Conservation (phyloP, 2,797 vertebrate genomes). For the Apogon talboti region DNA sequence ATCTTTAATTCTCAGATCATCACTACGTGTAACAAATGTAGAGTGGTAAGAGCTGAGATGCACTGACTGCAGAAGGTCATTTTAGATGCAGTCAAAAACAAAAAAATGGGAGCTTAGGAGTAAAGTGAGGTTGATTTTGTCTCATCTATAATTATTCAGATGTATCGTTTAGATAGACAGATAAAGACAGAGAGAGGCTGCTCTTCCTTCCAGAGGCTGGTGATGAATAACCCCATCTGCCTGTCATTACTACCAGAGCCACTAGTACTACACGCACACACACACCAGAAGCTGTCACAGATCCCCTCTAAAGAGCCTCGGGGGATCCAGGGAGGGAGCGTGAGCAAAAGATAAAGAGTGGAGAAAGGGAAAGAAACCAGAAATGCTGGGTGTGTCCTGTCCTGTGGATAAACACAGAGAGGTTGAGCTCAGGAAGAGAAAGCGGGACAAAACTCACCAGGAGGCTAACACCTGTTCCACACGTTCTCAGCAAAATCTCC, state of each 20-base stretch:
- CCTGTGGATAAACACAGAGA: slow-evolving; percentile 38
- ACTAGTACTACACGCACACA: slow-evolving; percentile 39
- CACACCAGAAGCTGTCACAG: slow-evolving; percentile 60
- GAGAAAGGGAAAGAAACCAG: slow-evolving; percentile 10
- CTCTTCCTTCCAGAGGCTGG: slow-evolving; percentile 25
- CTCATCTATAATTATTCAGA: slow-evolving; percentile 53
- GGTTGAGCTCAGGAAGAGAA: slow-evolving; percentile 17
- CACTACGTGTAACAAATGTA: background rate
- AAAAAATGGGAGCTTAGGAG: slow-evolving; percentile 36
- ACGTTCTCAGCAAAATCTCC: slow-evolving; percentile 15
- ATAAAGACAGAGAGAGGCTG: slow-evolving; percentile 19
- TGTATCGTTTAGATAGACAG: slow-evolving; percentile 40
- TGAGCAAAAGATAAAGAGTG: slow-evolving; percentile 40
- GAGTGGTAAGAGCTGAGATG: background rate
- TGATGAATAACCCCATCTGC: slow-evolving; percentile 64
- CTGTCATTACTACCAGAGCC: slow-evolving; percentile 55
- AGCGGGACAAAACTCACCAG: slow-evolving; percentile 59
- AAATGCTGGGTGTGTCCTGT: slow-evolving; percentile 48
- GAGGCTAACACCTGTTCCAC: slow-evolving; percentile 55
- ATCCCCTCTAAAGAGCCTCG: slow-evolving; percentile 58
- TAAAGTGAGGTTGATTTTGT: slow-evolving; percentile 39
- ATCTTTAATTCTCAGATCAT: slow-evolving; percentile 3
- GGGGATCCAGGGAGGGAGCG: slow-evolving; percentile 35
- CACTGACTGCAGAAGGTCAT: background rate
- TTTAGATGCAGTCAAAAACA: background rate